Conservation (phyloP, 2,888 invertebrate species). For the Elegia similella region DNA sequence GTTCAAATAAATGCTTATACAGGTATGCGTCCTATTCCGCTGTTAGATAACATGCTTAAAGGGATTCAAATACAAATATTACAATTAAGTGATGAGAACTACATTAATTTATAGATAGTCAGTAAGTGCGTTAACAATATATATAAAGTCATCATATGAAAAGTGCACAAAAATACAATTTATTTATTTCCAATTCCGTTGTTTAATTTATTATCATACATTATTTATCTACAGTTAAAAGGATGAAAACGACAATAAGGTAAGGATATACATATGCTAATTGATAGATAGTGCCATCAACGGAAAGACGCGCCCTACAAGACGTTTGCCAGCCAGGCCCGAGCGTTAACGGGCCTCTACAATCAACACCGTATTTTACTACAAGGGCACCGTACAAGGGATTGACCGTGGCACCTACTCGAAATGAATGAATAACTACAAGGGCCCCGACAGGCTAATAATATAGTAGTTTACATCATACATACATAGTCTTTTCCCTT, state of each 20-base stretch:
- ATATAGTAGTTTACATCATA: too few species aligned
- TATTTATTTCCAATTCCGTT: conserved; percentile 43
- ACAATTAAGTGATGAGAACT: conserved; percentile 2
- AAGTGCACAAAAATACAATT: conserved; percentile 51
- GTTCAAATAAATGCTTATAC: conserved; percentile 24
- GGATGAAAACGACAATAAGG: background rate
- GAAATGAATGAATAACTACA: too few species aligned
- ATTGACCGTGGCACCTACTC: too few species aligned
- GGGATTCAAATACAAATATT: conserved; percentile 4
- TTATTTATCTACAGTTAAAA: conserved; percentile 2
- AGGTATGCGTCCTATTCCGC: conserved; percentile 11
- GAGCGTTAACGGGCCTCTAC: too few species aligned
- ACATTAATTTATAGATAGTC: conserved; percentile 12
- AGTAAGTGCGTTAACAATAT: conserved; percentile 42
- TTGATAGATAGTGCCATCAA: too few species aligned
- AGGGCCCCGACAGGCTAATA: too few species aligned
- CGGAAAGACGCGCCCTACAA: too few species aligned
- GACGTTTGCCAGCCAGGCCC: too few species aligned
- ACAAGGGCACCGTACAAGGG: too few species aligned
- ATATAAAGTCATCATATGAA: conserved; percentile 35
- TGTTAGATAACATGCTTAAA: too few species aligned
- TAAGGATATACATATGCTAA: background rate
- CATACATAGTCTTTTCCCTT: too few species aligned
- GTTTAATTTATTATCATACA: conserved; percentile 38
- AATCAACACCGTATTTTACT: too few species aligned